phyloP scores from a whole-genome alignment of 2,797 vertebrate genomes.

The Eupleurogrammus muticus region DNA sequence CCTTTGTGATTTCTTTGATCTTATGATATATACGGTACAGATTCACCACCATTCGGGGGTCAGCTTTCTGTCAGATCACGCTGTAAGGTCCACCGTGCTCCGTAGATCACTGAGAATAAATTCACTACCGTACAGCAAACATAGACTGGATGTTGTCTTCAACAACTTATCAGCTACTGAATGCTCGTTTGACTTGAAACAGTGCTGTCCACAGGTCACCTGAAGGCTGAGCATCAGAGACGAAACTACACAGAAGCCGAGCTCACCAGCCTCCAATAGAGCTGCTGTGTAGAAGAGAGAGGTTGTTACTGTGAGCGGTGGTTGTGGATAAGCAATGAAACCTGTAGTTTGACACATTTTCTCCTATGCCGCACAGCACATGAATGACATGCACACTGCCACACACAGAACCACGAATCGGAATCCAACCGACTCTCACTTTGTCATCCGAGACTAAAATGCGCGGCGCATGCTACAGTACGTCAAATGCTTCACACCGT shows the following conservation, averaged over 20 bases:
- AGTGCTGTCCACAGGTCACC: slow-evolving; percentile 5
- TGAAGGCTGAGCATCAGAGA: slow-evolving; percentile 11
- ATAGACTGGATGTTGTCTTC: too few relatives aligned
- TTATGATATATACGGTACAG: too few relatives aligned
- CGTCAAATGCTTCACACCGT: slow-evolving; percentile 1
- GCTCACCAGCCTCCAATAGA: not conserved
- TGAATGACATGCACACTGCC: not conserved
- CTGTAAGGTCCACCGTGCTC: too few relatives aligned
- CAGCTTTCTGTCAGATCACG: too few relatives aligned
- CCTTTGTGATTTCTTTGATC: too few relatives aligned
- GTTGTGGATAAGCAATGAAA: slow-evolving; percentile 18
- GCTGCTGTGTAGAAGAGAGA: slow-evolving; percentile 26
- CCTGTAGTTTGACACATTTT: slow-evolving; percentile 3
- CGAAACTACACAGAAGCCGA: slow-evolving; percentile 22
- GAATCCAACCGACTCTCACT: slow-evolving; percentile 24
- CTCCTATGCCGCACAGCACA: not conserved
- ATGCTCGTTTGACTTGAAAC: slow-evolving; percentile 25
- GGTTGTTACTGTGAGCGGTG: not conserved
- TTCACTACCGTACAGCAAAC: too few relatives aligned
- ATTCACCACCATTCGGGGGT: too few relatives aligned
- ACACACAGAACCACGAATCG: not conserved
- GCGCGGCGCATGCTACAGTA: not conserved
- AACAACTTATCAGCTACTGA: not conserved
- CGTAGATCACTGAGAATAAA: too few relatives aligned
- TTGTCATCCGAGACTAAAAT: not conserved